Evolutionary conservation across 2,888 invertebrate genomes (phyloP), one percentile per base, ranked within the genome.

Genomic region (Spodoptera littoralis): DNA sequence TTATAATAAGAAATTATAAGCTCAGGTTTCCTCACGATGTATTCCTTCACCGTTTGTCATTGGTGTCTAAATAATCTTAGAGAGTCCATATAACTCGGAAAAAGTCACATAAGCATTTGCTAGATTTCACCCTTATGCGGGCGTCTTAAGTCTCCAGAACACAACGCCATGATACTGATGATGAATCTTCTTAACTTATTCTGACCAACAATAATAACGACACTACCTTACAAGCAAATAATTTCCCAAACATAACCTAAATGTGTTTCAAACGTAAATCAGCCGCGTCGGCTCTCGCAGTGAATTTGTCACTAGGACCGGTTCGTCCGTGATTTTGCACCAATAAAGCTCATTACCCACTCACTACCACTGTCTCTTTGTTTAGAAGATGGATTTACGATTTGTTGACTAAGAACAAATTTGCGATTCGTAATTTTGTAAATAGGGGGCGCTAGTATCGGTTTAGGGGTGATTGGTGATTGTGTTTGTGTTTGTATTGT

Each of bases 291-390:
- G 77, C 76, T 65, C 73, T 68, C 71, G 60, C 73, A 76, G 81
- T 80, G 80, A 83, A 86, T 86, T 84, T 84, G 85, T 82, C 80
- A 81, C 73, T 70, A 70, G 77, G 81, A 72, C 76, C 78, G 81
- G 81, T 85, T 83, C 76, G 84, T 68, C 78, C 89, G 90, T 90
- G 89, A 90, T 90, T 89, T 84, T 77, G 83, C 85, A 81, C 85
- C 86, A 88, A 90, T 89, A 86, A 73, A 66, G 89, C 90, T 90
- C 88, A 90, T 90, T 90, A 90, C 73, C 73, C 74, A 73, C 81
- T 84, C 81, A 77, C 77, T 79, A 77, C 79, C 73, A 70, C 60
- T 73, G 80, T 76, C 82, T 73, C 59, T 45, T 73, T 82, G 80
- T 82, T 84, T 81, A 82, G 76, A 68, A 73, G 79, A 79, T 70